phyloP scores from a whole-genome alignment of 1,140 invertebrate genomes.

The Drosophila sechellia region DNA sequence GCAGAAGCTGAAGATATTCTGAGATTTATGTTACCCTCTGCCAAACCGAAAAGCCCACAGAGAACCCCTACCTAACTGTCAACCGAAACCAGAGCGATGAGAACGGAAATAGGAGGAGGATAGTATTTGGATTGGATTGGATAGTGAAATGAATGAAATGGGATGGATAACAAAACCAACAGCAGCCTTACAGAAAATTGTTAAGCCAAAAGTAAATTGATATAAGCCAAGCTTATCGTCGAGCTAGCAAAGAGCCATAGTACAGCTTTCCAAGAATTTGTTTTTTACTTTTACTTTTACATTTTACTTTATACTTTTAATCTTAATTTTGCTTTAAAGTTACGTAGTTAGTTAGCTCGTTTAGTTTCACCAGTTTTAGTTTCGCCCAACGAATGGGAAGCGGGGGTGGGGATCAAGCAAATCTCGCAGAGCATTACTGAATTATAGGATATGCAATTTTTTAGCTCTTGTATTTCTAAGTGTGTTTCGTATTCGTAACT shows the following conservation, averaged over 20 bases:
- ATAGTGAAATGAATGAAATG: conserved; percentile 1
- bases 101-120: conserved; percentile 11
- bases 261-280: conserved; percentile 72
- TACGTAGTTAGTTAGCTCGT: conserved; percentile 37
- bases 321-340: conserved; percentile 25
- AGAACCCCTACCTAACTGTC: conserved; percentile 19
- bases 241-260: conserved; percentile 60
- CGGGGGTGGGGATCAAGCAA: background rate
- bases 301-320: conserved; percentile 24
- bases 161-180: conserved; percentile 45
- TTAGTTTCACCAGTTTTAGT: conserved; percentile 30
- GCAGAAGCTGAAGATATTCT: conserved; percentile 78
- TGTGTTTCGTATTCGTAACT: conserved; percentile 42
- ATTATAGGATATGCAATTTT: conserved; percentile 47
- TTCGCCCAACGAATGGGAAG: conserved; percentile 21
- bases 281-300: conserved; percentile 26
- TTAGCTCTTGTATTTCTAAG: conserved; percentile 51
- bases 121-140: background rate
- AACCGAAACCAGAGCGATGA: conserved; percentile 15
- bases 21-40: conserved; percentile 49
- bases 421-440: conserved; percentile 47
- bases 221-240: conserved; percentile 74
- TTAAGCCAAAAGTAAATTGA: conserved; percentile 77
- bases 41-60: conserved; percentile 45
- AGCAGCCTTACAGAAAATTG: conserved; percentile 73